phyloP scores from a whole-genome alignment of 2,888 invertebrate genomes.

The Bugulina stolonifera region DNA sequence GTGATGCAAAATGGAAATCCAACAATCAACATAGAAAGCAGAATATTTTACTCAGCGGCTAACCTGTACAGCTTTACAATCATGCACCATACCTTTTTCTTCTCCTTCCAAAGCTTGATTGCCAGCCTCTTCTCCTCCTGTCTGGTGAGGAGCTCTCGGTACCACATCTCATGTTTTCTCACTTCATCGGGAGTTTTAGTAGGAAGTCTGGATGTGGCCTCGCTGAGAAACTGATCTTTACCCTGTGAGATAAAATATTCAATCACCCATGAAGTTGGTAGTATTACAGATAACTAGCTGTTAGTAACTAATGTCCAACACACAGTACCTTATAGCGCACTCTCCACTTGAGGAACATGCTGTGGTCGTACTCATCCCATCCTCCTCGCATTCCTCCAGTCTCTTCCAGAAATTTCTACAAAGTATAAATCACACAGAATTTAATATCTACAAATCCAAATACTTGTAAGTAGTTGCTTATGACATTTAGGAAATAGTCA shows the following conservation, averaged over 20 bases:
- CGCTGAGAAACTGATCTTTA: slow-evolving; percentile 41
- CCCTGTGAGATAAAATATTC: too few species aligned
- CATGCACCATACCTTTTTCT: slow-evolving; percentile 41
- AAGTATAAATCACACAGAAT: too few species aligned
- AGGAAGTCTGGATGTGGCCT: slow-evolving; percentile 39
- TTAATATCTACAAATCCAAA: too few species aligned
- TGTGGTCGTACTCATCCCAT: slow-evolving; percentile 53
- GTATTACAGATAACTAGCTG: too few species aligned
- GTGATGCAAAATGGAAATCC: too few species aligned
- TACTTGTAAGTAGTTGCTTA: too few species aligned
- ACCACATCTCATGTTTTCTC: slow-evolving; percentile 48
- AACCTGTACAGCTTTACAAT: too few species aligned
- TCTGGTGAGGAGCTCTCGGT: slow-evolving; percentile 43
- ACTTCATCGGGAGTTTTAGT: slow-evolving; percentile 47
- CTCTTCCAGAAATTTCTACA: slow-evolving; percentile 49
- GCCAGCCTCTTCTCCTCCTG: slow-evolving; percentile 50
- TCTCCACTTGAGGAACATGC: slow-evolving; percentile 48
- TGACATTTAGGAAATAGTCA: too few species aligned
- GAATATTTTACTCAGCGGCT: too few species aligned
- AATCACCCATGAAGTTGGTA: too few species aligned
- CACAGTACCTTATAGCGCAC: slow-evolving; percentile 47
- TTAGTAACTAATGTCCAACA: too few species aligned
- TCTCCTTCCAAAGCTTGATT: slow-evolving; percentile 48
- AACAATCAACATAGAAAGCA: too few species aligned
- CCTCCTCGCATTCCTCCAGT: slow-evolving; percentile 50